A percentile compares a stretch with the other conserved stretches of the same genome.
phyloP scores from a whole-genome alignment of 2,888 invertebrate species.

The Endomychus coccineus region DNA sequence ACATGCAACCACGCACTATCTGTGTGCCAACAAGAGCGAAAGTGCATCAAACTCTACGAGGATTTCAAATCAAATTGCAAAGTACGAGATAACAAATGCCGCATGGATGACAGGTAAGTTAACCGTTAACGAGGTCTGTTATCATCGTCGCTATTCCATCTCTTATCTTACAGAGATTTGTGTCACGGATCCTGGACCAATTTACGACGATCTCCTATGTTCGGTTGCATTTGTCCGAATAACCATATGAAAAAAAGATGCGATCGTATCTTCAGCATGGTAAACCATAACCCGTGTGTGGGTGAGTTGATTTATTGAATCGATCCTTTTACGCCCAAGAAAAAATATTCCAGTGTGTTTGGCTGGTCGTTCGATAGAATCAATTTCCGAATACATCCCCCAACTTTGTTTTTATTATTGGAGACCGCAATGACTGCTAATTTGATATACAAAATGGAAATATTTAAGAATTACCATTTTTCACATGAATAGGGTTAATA shows the following conservation, averaged over 20 bases:
- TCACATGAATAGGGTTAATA: too few relatives aligned
- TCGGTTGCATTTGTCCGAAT: constrained; percentile 88
- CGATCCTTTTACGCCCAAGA: too few relatives aligned
- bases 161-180: constrained; percentile 56
- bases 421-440: too few relatives aligned
- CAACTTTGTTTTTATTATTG: too few relatives aligned
- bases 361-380: too few relatives aligned
- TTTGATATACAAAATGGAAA: too few relatives aligned
- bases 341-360: too few relatives aligned
- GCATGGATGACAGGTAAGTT: constrained; percentile 80
- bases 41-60: constrained; percentile 75
- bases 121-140: constrained; percentile 1
- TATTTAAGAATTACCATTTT: too few relatives aligned
- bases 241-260: constrained; percentile 85
- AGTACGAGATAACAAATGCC: constrained; percentile 77
- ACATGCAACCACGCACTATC: constrained; percentile 84
- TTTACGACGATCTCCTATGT: constrained; percentile 78
- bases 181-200: constrained; percentile 86
- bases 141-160: background rate
- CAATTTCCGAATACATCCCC: too few relatives aligned
- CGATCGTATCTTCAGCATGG: constrained; percentile 79
- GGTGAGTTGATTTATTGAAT: constrained; percentile 59
- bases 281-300: constrained; percentile 90
- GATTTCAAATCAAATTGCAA: constrained; percentile 84
- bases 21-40: constrained; percentile 74